Conservation (phyloP, 2,113 vertebrate genomes). For the Tyrannus savana region DNA sequence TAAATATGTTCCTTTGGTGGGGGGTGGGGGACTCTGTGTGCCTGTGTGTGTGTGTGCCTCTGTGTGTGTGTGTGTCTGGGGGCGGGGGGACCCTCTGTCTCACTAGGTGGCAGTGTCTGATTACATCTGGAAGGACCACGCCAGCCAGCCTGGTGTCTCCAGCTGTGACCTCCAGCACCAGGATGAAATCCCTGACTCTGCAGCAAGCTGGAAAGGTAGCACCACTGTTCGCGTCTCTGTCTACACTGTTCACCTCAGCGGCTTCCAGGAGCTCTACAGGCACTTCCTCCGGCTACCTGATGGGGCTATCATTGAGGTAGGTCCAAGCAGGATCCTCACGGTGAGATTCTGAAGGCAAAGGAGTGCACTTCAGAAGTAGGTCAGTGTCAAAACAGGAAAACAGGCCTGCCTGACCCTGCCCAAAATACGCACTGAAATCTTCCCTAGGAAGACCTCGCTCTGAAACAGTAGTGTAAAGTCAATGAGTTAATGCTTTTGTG, state of each 20-base stretch:
- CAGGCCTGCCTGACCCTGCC: background rate
- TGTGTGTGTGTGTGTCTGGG: background rate
- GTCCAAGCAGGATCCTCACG: background rate
- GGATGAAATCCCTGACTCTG: background rate
- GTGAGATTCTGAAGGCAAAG: background rate
- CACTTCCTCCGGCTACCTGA: slow-evolving; percentile 87
- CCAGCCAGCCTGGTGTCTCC: slow-evolving; percentile 42
- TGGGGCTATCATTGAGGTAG: slow-evolving; percentile 90
- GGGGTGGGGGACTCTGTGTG: background rate
- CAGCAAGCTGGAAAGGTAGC: slow-evolving; percentile 19
- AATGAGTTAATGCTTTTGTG: background rate
- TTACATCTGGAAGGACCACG: slow-evolving; percentile 83
- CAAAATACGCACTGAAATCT: background rate
- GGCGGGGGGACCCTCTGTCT: slow-evolving; percentile 53
- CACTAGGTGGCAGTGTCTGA: slow-evolving; percentile 91
- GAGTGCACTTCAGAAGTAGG: background rate
- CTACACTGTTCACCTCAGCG: slow-evolving; percentile 83
- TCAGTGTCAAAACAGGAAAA: background rate
- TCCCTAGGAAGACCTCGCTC: background rate
- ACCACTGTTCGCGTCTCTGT: slow-evolving; percentile 80
- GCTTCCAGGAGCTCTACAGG: slow-evolving; percentile 80
- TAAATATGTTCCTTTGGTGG: slow-evolving; percentile 61
- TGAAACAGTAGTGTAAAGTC: background rate
- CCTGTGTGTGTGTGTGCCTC: too few species aligned
- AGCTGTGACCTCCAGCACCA: slow-evolving; percentile 58